A percentile compares a stretch with the other conserved stretches of the same genome.
phyloP scores from a whole-genome alignment of 1,140 invertebrate species.

The Stratiolaelaps scimitus region DNA sequence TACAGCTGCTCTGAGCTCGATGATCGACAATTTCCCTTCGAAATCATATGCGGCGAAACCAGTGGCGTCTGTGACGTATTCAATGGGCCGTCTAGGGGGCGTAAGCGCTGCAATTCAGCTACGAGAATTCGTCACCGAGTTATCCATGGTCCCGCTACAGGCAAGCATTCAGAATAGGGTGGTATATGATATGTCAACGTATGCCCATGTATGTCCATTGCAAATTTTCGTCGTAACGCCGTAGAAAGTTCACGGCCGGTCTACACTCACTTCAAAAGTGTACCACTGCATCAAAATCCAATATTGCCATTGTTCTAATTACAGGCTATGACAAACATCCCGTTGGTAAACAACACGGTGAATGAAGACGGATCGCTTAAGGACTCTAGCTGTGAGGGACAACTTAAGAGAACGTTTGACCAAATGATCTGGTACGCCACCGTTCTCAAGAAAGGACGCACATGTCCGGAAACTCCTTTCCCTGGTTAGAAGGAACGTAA shows the following conservation, averaged over 20 bases:
- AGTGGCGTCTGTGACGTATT: constrained; percentile 45
- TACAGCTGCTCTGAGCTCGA: constrained; percentile 43
- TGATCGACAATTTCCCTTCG: constrained; percentile 44
- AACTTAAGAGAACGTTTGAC: not conserved
- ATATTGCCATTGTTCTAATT: not conserved
- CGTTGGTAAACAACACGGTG: not conserved
- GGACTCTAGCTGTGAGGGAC: not conserved
- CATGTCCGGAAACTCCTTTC: no score
- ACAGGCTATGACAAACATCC: not conserved
- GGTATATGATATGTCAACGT: no score
- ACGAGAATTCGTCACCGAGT: not conserved
- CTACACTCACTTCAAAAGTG: no score
- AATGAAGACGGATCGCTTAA: constrained; percentile 1
- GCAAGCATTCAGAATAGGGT: no score
- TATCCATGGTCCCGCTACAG: constrained; percentile 2
- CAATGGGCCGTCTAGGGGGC: constrained; percentile 39
- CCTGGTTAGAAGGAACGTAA: no score
- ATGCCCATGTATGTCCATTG: no score
- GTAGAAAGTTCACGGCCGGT: no score
- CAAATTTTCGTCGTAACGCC: no score
- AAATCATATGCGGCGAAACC: constrained; percentile 42
- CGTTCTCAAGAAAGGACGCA: no score
- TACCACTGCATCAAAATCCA: no score
- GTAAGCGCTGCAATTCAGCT: not conserved
- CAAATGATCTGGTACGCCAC: constrained; percentile 7